Evolutionary conservation across 2,113 vertebrate genomes (phyloP).

Genomic region (Myrmecobius fasciatus): DNA sequence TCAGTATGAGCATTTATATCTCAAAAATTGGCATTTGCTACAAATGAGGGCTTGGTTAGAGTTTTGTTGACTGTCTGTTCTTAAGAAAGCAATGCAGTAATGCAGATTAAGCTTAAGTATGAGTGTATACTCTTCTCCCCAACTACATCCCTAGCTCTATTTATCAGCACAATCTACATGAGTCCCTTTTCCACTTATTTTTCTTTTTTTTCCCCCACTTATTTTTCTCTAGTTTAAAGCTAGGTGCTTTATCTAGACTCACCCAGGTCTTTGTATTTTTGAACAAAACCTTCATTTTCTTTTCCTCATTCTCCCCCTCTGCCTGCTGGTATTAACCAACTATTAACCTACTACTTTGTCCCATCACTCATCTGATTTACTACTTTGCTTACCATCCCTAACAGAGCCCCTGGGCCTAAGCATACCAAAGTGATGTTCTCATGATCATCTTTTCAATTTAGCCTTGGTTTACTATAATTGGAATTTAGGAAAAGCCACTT

Average conservation of each 20-base stretch:
- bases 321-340: not conserved
- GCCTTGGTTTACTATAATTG: not conserved
- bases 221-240: not conserved
- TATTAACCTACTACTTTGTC: not conserved
- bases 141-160: too few relatives aligned
- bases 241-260: not conserved
- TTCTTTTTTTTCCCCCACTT: too few relatives aligned
- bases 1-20: not conserved
- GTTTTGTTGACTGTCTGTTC: not conserved
- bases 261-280: not conserved
- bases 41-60: not conserved
- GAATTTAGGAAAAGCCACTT: not conserved
- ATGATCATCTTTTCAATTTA: not conserved
- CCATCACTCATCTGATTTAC: not conserved
- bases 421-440: not conserved
- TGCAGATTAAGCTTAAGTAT: not conserved
- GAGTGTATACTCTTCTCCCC: too few relatives aligned
- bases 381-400: not conserved
- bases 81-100: not conserved
- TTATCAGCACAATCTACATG: too few relatives aligned
- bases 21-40: not conserved
- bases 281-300: not conserved
- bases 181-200: too few relatives aligned
- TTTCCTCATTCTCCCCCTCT: not conserved
- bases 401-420: not conserved